Conservation (phyloP, 2,888 invertebrate genomes). For the Nasonia oneida region DNA sequence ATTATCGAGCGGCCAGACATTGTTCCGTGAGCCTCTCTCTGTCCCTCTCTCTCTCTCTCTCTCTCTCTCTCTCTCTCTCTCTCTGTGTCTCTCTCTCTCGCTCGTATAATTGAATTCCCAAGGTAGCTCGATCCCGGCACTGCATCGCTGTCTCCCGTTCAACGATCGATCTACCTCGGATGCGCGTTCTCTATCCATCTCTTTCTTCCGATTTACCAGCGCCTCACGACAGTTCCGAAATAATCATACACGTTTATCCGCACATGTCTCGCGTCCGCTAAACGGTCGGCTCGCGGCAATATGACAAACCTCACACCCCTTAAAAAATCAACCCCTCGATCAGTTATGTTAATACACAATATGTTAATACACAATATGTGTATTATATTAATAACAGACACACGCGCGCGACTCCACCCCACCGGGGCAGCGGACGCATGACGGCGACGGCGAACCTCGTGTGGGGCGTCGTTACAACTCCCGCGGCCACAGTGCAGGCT, state of each 20-base stretch:
- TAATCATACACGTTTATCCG: too few species aligned
- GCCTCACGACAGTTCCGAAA: not conserved
- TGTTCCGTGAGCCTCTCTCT: conserved; percentile 66
- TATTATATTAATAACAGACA: conserved; percentile 4
- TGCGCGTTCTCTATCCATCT: conserved; percentile 29
- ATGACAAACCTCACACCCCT: not conserved
- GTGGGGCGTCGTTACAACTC: not conserved
- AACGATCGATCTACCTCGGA: conserved; percentile 46
- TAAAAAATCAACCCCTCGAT: conserved; percentile 19
- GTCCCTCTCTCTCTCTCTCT: not conserved
- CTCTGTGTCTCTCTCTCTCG: not conserved
- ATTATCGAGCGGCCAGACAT: conserved; percentile 73
- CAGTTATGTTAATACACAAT: conserved; percentile 18
- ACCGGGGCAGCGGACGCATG: not conserved
- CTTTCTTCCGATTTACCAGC: conserved; percentile 41
- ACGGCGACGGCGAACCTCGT: conserved; percentile 5
- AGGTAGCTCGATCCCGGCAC: conserved; percentile 64
- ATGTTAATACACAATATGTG: not conserved
- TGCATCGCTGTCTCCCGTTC: conserved; percentile 38
- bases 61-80: not conserved
- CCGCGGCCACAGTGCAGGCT: not conserved
- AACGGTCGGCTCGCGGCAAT: conserved; percentile 1
- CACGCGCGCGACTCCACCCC: not conserved
- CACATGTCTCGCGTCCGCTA: not conserved
- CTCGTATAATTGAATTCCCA: conserved; percentile 76